These are phyloP conservation scores for Gorsachius goisagi DNA, from an alignment of 2,113 vertebrate genomes.

Conservation along the genomic window DNA sequence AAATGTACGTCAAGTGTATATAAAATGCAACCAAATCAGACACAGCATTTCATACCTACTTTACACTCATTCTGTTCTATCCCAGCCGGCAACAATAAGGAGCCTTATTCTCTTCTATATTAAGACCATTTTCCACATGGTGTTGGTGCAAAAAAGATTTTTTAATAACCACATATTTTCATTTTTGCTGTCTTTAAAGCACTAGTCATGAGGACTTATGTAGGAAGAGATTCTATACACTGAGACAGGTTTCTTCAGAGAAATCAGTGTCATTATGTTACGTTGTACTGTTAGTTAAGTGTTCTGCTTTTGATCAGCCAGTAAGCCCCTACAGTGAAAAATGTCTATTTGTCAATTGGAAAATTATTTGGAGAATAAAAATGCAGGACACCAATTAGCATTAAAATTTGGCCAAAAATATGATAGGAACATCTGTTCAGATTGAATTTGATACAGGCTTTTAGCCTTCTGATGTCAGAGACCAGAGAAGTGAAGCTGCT, in stretches of 20 bases:
- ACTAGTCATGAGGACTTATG: background rate
- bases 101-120: background rate
- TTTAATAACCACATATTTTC: background rate
- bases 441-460: background rate
- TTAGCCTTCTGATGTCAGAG: background rate
- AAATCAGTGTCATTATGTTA: background rate
- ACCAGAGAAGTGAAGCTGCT: background rate
- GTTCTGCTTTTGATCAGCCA: background rate
- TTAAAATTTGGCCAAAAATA: background rate
- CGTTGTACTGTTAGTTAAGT: background rate
- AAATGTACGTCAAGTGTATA: background rate
- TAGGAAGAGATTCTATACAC: background rate
- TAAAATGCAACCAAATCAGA: background rate
- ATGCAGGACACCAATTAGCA: background rate
- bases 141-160: background rate
- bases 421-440: background rate
- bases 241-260: background rate
- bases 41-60: background rate
- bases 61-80: background rate
- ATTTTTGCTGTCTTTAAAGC: background rate
- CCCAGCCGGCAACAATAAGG: background rate
- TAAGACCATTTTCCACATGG: background rate
- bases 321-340: background rate
- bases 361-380: background rate
- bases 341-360: background rate